These are phyloP conservation scores for Drosophila colorata DNA, from an alignment of 2,888 invertebrate species.

Conservation along the genomic window DNA sequence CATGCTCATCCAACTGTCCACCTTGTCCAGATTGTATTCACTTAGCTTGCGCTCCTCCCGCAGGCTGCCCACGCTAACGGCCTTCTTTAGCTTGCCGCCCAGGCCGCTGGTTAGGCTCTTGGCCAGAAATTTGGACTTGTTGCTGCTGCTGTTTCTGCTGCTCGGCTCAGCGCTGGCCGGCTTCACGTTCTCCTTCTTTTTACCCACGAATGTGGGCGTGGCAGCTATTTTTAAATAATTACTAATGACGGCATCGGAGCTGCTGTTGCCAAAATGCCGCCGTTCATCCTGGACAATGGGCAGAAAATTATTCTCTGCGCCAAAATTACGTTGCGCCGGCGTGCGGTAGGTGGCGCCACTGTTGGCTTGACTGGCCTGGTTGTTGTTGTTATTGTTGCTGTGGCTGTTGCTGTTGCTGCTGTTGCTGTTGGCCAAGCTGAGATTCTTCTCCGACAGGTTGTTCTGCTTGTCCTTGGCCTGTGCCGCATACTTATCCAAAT, in stretches of 20 bases:
- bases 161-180: conserved; percentile 52
- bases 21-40: conserved; percentile 85
- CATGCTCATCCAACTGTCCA: conserved; percentile 85
- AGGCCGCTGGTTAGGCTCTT: conserved; percentile 17
- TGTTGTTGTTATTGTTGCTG: conserved; percentile 8
- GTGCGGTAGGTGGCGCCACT: conserved; percentile 21
- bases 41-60: conserved; percentile 83
- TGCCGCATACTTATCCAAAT: conserved; percentile 75
- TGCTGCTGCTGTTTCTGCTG: conserved; percentile 11
- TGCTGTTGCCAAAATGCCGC: conserved; percentile 38
- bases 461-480: conserved; percentile 80
- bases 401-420: background rate
- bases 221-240: conserved; percentile 83
- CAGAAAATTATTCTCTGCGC: conserved; percentile 75
- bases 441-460: conserved; percentile 79
- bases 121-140: conserved; percentile 40
- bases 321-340: conserved; percentile 57
- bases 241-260: conserved; percentile 82
- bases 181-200: conserved; percentile 82
- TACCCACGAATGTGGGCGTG: conserved; percentile 70
- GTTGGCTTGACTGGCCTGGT: conserved; percentile 1
- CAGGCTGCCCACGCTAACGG: conserved; percentile 73
- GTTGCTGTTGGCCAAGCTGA: conserved; percentile 16
- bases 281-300: conserved; percentile 66
- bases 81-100: conserved; percentile 67